These are phyloP conservation scores for Haemorhous mexicanus DNA, from an alignment of 2,113 vertebrate species.

Conservation along the genomic window DNA sequence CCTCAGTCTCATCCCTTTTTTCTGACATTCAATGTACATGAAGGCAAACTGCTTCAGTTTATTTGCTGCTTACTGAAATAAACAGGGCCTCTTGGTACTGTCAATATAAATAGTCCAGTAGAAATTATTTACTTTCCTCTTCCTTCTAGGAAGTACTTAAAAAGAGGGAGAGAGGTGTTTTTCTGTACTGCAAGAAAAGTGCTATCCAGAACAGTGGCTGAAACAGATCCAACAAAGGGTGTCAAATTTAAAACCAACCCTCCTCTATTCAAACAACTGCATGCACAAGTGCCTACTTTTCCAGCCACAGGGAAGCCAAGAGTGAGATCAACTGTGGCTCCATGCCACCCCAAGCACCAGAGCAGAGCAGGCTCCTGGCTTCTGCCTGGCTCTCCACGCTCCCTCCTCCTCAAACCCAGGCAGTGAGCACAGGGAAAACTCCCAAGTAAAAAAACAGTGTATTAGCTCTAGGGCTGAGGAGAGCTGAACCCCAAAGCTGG, in stretches of 20 bases:
- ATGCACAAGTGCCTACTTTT: background rate
- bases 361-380: background rate
- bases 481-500: background rate
- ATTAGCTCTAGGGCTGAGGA: accelerated
- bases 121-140: background rate
- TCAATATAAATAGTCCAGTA: background rate
- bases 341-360: background rate
- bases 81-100: background rate
- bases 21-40: background rate
- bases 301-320: background rate
- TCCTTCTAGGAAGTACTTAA: background rate
- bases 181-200: background rate
- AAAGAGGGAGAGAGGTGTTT: background rate
- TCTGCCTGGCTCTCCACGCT: background rate
- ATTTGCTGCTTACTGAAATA: background rate
- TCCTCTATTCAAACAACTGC: background rate
- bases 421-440: background rate
- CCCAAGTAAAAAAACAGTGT: background rate
- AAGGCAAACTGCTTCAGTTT: background rate
- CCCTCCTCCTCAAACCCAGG: background rate
- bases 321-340: background rate
- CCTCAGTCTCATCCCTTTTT: background rate
- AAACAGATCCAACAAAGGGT: background rate
- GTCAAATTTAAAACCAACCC: background rate
- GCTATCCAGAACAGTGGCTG: background rate